Percentiles rank a stretch among this genome's conserved stretches.
phyloP scores from a whole-genome alignment of 2,797 vertebrate species.

The Crocidura indochinensis region DNA sequence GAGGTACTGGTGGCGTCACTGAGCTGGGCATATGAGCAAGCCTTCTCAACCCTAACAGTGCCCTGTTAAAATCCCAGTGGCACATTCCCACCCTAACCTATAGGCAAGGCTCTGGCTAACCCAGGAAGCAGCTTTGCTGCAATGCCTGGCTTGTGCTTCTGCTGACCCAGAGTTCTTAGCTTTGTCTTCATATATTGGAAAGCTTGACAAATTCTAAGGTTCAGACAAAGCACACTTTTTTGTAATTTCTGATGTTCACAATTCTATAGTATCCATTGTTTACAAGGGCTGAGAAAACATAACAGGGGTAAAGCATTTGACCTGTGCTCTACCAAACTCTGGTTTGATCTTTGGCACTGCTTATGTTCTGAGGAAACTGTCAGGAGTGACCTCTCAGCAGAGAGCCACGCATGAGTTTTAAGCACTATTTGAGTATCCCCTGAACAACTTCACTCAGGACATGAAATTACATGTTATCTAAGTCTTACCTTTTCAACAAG shows the following conservation, averaged over 20 bases:
- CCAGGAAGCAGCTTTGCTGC: neutral
- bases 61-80: too few species aligned
- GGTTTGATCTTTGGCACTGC: too few species aligned
- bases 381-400: too few species aligned
- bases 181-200: neutral
- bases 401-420: too few species aligned
- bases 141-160: neutral
- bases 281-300: too few species aligned
- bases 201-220: neutral
- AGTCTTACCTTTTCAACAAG: neutral
- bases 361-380: too few species aligned
- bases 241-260: fast-evolving
- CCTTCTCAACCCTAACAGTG: neutral
- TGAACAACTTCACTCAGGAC: neutral
- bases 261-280: too few species aligned
- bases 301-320: too few species aligned
- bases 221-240: too few species aligned
- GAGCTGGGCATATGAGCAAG: neutral
- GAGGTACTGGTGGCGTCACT: neutral
- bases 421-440: too few species aligned
- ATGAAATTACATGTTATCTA: neutral
- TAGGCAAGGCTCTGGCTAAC: neutral
- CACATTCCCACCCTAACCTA: neutral
- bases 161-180: neutral
- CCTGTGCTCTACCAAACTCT: too few species aligned